Base-by-base conservation (phyloP, 2,113 vertebrate genomes). In the Oophaga pumilio region DNA sequence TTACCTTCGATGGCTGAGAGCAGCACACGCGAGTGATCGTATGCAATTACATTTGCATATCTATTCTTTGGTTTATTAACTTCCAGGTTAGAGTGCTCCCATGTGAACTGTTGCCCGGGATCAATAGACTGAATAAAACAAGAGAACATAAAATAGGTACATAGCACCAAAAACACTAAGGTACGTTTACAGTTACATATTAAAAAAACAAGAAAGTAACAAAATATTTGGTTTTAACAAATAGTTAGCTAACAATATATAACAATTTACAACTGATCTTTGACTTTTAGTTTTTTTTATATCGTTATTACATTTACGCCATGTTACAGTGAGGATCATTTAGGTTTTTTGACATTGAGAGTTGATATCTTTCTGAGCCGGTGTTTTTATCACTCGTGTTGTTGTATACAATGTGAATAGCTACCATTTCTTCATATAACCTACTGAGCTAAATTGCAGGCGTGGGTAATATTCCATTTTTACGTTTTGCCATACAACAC, bases 51-150 rank as follows among this genome's bases (percentile, higher is more conserved):
- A 90, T 99, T 99, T 62, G 98, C 98, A 22, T 99, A 99, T 96
- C 98, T 96, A 88, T 99, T 99, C 97, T 99, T 99, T 96, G 97
- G 97, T 95, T 99, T 99, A 93, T 99, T 99, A 92, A 99, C 97
- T 95, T 99, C 98, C 94, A 99, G 93, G 93, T 99, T 99, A 73
- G 98, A 99, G 89, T 99, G 96, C 57, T 99, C 98, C 98, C 98
- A 99, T 9, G 98, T 99, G 92, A 99, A 99, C 93, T 99, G 98
- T 91, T 99, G 98, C 49, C 97, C 98, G 0, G 98, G 98, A 90
- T 99, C 98, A 90, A 99, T 95, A 78, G 98, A 99, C 98, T 99
- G 94, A 95, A 91, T 90, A 50, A 92, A 88, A 92, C 93, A 89
- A 85, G 91, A 69, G 20, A 85, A 24, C 17, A 66, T n/a, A 66